Evolutionary conservation across 2,888 invertebrate species (phyloP).

Genomic region (Athalia circularis): DNA sequence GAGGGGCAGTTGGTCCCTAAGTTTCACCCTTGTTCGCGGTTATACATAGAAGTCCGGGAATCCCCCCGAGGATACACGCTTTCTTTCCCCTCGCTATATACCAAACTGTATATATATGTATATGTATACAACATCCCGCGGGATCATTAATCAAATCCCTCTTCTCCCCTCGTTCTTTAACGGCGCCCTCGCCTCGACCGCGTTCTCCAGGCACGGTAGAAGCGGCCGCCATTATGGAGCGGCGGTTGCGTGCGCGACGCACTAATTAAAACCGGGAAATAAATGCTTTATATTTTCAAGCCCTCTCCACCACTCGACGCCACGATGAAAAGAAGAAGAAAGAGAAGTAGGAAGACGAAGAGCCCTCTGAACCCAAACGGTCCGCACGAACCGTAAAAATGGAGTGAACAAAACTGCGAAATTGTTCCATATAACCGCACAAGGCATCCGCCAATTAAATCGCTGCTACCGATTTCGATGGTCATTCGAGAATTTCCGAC

Average conservation of each 20-base stretch:
- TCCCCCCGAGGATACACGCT: slow-evolving; percentile 41
- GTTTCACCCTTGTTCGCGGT: slow-evolving; percentile 43
- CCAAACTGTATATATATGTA: too few relatives aligned
- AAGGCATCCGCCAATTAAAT: too few relatives aligned
- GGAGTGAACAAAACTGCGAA: too few relatives aligned
- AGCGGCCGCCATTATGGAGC: slow-evolving; percentile 68
- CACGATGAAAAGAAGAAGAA: background rate
- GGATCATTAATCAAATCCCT: slow-evolving; percentile 73
- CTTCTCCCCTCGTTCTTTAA: slow-evolving; percentile 46
- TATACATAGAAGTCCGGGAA: slow-evolving; percentile 12
- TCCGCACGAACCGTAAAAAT: too few relatives aligned
- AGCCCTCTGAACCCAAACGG: too few relatives aligned
- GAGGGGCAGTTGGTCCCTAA: slow-evolving; percentile 9
- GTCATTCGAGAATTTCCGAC: too few relatives aligned
- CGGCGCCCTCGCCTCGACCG: slow-evolving; percentile 1
- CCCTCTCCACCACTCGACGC: background rate
- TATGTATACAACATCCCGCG: slow-evolving; percentile 55
- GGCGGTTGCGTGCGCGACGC: slow-evolving; percentile 67
- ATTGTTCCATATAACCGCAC: too few relatives aligned
- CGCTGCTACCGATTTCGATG: too few relatives aligned
- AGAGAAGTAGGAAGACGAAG: too few relatives aligned
- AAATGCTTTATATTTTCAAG: slow-evolving; percentile 63
- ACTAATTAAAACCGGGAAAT: slow-evolving; percentile 74
- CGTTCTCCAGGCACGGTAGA: slow-evolving; percentile 44
- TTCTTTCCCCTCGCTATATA: slow-evolving; percentile 48